These are phyloP conservation scores for Drosophila lacteicornis DNA, from an alignment of 1,140 invertebrate species.

Conservation along the genomic window DNA sequence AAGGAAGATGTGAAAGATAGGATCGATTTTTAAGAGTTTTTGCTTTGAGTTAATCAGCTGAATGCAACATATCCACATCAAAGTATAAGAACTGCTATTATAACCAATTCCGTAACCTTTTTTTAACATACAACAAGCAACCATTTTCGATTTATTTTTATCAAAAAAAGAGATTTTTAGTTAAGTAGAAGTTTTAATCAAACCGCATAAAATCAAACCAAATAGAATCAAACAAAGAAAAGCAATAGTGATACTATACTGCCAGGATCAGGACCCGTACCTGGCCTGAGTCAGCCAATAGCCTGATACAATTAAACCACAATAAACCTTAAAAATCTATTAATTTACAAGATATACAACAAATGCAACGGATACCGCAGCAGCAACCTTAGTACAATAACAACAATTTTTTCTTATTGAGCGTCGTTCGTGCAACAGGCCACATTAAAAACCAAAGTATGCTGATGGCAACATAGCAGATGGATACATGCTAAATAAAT, in stretches of 20 bases:
- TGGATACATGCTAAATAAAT: neutral
- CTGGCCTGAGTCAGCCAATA: constrained; percentile 48
- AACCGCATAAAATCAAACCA: constrained; percentile 40
- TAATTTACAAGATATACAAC: constrained; percentile 73
- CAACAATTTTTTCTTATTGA: constrained; percentile 76
- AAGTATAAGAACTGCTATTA: constrained; percentile 12
- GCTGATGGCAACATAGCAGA: constrained; percentile 4
- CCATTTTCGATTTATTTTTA: constrained; percentile 48
- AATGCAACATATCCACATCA: constrained; percentile 49
- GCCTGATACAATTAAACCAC: constrained; percentile 53
- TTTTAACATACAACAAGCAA: constrained; percentile 4
- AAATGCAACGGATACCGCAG: constrained; percentile 71
- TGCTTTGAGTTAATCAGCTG: constrained; percentile 43
- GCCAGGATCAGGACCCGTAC: constrained; percentile 35
- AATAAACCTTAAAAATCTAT: constrained; percentile 70
- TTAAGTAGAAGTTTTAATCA: constrained; percentile 43
- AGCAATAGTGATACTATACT: constrained; percentile 77
- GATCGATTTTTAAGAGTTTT: constrained; percentile 22
- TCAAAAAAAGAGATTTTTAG: constrained; percentile 54
- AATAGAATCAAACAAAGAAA: constrained; percentile 54
- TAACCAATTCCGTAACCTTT: constrained; percentile 9
- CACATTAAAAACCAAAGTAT: constrained; percentile 29
- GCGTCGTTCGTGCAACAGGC: constrained; percentile 69
- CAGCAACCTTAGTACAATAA: constrained; percentile 83
- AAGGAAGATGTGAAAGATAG: constrained; percentile 8